Evolutionary conservation across 2,888 invertebrate genomes (phyloP).

Genomic region (Neria commutata): DNA sequence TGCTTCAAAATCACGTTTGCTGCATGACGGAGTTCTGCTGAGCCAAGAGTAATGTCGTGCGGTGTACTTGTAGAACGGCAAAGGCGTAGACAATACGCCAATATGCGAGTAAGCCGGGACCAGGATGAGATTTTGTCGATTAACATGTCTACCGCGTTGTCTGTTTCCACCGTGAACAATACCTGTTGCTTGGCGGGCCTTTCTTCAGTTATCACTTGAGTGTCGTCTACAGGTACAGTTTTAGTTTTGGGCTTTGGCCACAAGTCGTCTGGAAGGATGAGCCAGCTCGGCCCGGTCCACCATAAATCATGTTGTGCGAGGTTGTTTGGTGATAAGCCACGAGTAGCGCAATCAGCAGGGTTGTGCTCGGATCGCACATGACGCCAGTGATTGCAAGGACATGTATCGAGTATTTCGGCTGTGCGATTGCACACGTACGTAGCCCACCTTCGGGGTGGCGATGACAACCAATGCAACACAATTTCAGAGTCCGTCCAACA

Average conservation of each 20-base stretch:
- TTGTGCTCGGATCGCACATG: conserved; percentile 27
- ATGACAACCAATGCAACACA: conserved; percentile 40
- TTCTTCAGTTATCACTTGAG: background rate
- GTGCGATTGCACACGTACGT: conserved; percentile 29
- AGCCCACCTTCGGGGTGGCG: conserved; percentile 27
- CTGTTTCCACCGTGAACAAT: background rate
- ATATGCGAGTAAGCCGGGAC: background rate
- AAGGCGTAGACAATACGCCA: conserved; percentile 13
- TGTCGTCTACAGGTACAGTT: background rate
- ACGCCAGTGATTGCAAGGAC: conserved; percentile 25
- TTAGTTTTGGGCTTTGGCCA: conserved; percentile 10
- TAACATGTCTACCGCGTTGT: background rate
- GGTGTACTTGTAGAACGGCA: no score
- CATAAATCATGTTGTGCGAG: conserved; percentile 22
- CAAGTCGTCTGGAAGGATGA: conserved; percentile 6
- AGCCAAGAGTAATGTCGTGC: no score
- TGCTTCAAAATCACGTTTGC: background rate
- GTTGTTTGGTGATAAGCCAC: conserved; percentile 25
- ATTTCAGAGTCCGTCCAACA: conserved; percentile 43
- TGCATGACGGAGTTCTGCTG: no score
- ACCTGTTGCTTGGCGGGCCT: background rate
- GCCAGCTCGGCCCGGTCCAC: conserved; percentile 31
- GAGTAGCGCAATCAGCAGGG: conserved; percentile 33
- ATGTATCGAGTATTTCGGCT: conserved; percentile 24
- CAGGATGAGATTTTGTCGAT: conserved; percentile 15